A percentile compares a stretch with the other conserved stretches of the same genome.
Evolutionary conservation across 1,140 invertebrate genomes (phyloP).

Genomic region (Kradibia gibbosae): DNA sequence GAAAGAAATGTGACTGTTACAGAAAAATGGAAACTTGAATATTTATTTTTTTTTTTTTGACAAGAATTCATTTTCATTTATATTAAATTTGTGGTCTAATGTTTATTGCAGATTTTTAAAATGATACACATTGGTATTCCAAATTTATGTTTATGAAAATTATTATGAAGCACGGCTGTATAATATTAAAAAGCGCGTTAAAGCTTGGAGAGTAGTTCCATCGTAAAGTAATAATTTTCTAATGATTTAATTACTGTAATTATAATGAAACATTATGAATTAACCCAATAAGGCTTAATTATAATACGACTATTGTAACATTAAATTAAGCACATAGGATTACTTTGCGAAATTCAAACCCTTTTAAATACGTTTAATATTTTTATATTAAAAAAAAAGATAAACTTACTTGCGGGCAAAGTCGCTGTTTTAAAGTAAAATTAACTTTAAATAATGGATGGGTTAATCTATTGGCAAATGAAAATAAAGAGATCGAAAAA

Average conservation of each 20-base stretch:
- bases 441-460: neutral
- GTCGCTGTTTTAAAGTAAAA: neutral
- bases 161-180: neutral
- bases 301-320: neutral
- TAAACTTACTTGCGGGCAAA: constrained; percentile 1
- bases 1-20: neutral
- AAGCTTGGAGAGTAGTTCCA: neutral
- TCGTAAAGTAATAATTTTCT: neutral
- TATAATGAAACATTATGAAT: neutral
- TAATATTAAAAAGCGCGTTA: neutral
- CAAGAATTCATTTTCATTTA: too few relatives aligned
- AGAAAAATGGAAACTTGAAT: neutral
- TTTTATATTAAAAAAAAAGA: constrained; percentile 32
- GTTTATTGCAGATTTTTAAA: neutral
- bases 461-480: neutral
- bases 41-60: neutral
- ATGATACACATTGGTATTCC: neutral
- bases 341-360: constrained; percentile 13
- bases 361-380: constrained; percentile 36
- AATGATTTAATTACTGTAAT: neutral
- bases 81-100: neutral
- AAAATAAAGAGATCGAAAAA: neutral
- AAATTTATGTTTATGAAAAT: neutral
- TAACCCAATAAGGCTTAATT: constrained; percentile 13
- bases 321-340: constrained; percentile 17